These are phyloP conservation scores for Leptestheria dahalacensis DNA, from an alignment of 1,140 invertebrate genomes.

Conservation along the genomic window DNA sequence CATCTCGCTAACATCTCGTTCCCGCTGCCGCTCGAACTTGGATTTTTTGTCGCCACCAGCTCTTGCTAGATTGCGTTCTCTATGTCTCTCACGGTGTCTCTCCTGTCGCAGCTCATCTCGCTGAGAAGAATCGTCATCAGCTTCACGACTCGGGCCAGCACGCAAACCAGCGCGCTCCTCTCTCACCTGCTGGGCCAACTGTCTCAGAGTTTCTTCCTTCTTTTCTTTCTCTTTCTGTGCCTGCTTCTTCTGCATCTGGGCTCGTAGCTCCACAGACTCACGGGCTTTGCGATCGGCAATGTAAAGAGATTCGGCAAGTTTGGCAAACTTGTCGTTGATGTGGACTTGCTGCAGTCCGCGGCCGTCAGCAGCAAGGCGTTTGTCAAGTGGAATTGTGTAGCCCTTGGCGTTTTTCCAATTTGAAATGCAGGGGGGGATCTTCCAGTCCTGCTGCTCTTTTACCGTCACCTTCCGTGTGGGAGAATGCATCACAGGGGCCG, in stretches of 20 bases:
- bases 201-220: slow-evolving; percentile 86
- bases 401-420: slow-evolving; percentile 99
- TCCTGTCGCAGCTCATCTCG: slow-evolving; percentile 79
- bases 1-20: slow-evolving; percentile 95
- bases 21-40: slow-evolving; percentile 65
- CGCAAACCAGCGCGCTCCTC: slow-evolving; percentile 83
- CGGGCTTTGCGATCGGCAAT: slow-evolving; percentile 95
- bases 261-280: slow-evolving; percentile 90
- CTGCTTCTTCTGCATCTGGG: slow-evolving; percentile 88
- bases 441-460: slow-evolving; percentile 99
- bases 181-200: slow-evolving; percentile 86
- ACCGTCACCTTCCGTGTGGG: slow-evolving; percentile 90
- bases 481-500: slow-evolving; percentile 91
- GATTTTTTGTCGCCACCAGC: slow-evolving; percentile 71
- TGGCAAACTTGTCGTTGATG: slow-evolving; percentile 98
- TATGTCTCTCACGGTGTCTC: slow-evolving; percentile 74
- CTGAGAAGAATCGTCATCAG: slow-evolving; percentile 62
- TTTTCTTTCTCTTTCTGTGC: slow-evolving; percentile 97
- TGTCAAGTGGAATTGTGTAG: slow-evolving; percentile 97
- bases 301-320: slow-evolving; percentile 90
- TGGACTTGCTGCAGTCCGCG: slow-evolving; percentile 91
- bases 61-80: slow-evolving; percentile 81
- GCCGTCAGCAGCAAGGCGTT: slow-evolving; percentile 94
- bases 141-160: slow-evolving; percentile 28
- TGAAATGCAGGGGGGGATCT: slow-evolving; percentile 97